Percentiles rank a stretch among this genome's conserved stretches.
Conservation (phyloP, 2,113 vertebrate genomes). For the Burhinus bistriatus region DNA sequence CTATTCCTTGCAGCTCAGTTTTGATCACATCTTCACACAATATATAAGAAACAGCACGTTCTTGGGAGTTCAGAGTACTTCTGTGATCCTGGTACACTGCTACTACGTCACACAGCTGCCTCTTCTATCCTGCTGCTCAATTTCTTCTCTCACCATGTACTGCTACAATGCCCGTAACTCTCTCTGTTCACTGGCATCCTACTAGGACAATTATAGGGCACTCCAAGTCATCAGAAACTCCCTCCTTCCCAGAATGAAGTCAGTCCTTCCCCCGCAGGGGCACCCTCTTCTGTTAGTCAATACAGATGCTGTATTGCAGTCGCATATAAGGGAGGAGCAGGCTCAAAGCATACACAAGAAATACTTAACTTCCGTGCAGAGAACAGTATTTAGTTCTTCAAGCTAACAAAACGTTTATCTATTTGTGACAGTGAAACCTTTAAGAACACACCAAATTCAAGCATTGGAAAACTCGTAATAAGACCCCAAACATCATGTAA, state of each 20-base stretch:
- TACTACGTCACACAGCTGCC: fast-evolving
- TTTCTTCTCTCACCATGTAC: fast-evolving
- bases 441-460: fast-evolving
- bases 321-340: fast-evolving
- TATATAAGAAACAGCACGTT: fast-evolving
- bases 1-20: background rate
- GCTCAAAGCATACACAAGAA: background rate
- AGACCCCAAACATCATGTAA: fast-evolving
- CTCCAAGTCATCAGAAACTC: background rate
- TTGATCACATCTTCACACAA: background rate
- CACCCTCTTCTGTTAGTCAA: no score
- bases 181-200: fast-evolving
- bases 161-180: fast-evolving
- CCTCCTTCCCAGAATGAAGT: fast-evolving
- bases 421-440: background rate
- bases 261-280: background rate
- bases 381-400: background rate
- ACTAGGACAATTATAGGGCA: background rate
- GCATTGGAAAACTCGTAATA: background rate
- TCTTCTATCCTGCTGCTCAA: background rate
- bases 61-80: background rate
- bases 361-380: fast-evolving
- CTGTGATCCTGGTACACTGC: fast-evolving
- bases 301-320: fast-evolving
- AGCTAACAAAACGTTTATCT: background rate